A percentile compares a stretch with the other conserved stretches of the same genome.
Conservation (phyloP, 1,140 invertebrate genomes). For the Lepidostoma basale region DNA sequence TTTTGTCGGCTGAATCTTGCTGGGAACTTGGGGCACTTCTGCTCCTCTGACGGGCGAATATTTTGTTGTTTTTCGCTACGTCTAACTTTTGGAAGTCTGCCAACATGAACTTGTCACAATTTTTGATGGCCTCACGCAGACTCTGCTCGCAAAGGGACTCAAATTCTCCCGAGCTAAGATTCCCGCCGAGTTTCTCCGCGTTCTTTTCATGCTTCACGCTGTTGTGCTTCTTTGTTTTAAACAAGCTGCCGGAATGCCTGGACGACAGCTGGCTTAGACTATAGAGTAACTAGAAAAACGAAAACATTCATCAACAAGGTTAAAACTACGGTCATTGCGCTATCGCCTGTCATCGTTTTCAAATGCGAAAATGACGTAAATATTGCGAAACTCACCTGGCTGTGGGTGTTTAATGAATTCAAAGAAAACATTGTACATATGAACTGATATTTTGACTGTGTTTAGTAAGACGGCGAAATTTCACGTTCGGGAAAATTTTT, state of each 20-base stretch:
- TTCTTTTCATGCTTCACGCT: constrained; percentile 52
- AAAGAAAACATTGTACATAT: constrained; percentile 62
- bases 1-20: constrained; percentile 1
- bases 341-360: constrained; percentile 19
- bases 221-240: constrained; percentile 55
- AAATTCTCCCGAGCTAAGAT: constrained; percentile 37
- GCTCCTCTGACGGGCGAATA: constrained; percentile 44
- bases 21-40: constrained; percentile 36
- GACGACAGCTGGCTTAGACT: constrained; percentile 58
- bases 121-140: constrained; percentile 52
- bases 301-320: constrained; percentile 23
- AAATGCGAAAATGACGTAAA: constrained; percentile 10
- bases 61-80: constrained; percentile 39
- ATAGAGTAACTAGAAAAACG: constrained; percentile 56
- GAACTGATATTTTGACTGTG: constrained; percentile 18
- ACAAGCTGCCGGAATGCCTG: constrained; percentile 53
- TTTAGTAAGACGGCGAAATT: constrained; percentile 14
- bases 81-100: constrained; percentile 53
- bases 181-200: constrained; percentile 48
- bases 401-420: constrained; percentile 60
- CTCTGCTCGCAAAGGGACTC: constrained; percentile 52
- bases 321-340: constrained; percentile 1
- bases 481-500: constrained; percentile 1
- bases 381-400: constrained; percentile 51
- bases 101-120: constrained; percentile 57